phyloP scores from a whole-genome alignment of 1,140 invertebrate genomes.

The Drosophila repleta region DNA sequence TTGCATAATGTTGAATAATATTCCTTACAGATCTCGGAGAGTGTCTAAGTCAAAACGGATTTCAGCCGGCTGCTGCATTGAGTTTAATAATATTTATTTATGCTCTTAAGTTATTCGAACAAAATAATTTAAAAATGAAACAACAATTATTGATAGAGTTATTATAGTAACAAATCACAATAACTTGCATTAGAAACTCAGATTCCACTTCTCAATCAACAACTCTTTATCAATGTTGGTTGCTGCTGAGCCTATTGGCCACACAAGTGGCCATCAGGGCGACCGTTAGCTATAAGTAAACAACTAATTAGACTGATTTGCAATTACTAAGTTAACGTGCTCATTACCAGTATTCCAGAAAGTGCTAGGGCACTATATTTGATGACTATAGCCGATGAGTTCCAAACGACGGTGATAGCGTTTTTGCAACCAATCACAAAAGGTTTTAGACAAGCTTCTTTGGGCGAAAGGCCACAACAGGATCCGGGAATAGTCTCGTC shows the following conservation, averaged over 20 bases:
- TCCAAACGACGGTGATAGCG: background rate
- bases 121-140: background rate
- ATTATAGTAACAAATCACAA: background rate
- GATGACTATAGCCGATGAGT: background rate
- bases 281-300: slow-evolving; percentile 3
- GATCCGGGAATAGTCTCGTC: background rate
- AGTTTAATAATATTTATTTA: background rate
- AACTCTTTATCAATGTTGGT: too few species aligned
- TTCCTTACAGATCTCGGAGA: too few species aligned
- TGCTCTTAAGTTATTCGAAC: too few species aligned
- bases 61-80: too few species aligned
- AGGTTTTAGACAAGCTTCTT: too few species aligned
- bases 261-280: slow-evolving; percentile 9
- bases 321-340: background rate
- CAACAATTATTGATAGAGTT: background rate
- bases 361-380: background rate
- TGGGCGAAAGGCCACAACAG: background rate
- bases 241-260: slow-evolving; percentile 1
- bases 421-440: background rate
- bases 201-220: too few species aligned
- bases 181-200: background rate
- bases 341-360: slow-evolving; percentile 5
- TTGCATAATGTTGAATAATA: too few species aligned
- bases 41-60: too few species aligned
- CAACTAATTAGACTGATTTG: background rate